phyloP scores from a whole-genome alignment of 2,888 invertebrate species.

The Euphydryas editha region DNA sequence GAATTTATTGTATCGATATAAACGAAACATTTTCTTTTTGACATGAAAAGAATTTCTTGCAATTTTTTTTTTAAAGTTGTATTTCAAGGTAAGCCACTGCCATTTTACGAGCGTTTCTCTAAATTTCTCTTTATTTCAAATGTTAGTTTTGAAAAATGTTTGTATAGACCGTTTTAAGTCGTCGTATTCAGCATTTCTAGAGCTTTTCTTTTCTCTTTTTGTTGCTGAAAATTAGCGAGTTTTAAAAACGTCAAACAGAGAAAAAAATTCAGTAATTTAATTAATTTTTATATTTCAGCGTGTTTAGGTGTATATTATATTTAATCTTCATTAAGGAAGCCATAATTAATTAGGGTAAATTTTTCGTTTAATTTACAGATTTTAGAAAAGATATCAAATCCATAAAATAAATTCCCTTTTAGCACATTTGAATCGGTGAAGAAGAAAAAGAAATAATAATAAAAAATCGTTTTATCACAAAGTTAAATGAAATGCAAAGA shows the following conservation, averaged over 20 bases:
- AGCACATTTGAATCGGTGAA: constrained; percentile 20
- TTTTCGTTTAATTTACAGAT: not conserved
- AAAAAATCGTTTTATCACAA: constrained; percentile 36
- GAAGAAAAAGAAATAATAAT: constrained; percentile 29
- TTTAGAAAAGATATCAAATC: not conserved
- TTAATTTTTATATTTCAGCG: too few species aligned
- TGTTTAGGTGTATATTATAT: too few species aligned
- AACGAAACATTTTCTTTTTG: not conserved
- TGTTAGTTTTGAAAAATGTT: not conserved
- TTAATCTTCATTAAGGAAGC: too few species aligned
- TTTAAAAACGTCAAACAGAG: too few species aligned
- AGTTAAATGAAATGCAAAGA: constrained; percentile 41
- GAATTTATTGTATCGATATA: not conserved
- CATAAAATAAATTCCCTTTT: not conserved
- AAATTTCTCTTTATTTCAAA: not conserved
- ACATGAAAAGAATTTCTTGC: not conserved
- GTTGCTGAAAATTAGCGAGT: too few species aligned
- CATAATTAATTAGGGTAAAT: too few species aligned
- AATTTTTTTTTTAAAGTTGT: not conserved
- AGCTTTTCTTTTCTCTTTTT: too few species aligned
- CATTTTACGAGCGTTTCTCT: not conserved
- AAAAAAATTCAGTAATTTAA: too few species aligned
- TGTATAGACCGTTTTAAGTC: constrained; percentile 18
- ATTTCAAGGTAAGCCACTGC: not conserved
- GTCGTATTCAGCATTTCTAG: too few species aligned